Evolutionary conservation across 2,888 invertebrate species (phyloP).

Genomic region (Sesia apiformis): DNA sequence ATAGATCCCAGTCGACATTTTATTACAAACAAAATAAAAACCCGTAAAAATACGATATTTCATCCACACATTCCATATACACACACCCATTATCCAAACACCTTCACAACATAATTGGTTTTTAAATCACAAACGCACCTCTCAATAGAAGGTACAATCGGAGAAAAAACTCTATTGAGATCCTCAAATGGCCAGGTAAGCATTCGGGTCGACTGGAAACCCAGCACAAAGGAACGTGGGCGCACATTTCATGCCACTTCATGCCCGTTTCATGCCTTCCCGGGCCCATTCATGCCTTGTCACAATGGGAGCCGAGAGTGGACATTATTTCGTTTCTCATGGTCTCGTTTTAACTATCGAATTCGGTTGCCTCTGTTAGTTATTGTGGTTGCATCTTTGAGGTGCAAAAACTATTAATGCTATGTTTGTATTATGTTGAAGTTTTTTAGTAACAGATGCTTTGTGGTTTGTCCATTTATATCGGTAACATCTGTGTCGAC

Average conservation of each 20-base stretch:
- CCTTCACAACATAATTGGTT: constrained; percentile 51
- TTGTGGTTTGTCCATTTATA: no score
- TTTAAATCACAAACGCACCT: constrained; percentile 32
- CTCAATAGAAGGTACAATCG: constrained; percentile 26
- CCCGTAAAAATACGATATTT: not conserved
- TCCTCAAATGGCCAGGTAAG: constrained; percentile 25
- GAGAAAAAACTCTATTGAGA: constrained; percentile 19
- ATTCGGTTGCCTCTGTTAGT: constrained; percentile 1
- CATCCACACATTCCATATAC: not conserved
- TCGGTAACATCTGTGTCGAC: not conserved
- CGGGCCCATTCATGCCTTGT: constrained; percentile 13
- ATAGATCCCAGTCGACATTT: no score
- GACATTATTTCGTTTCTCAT: constrained; percentile 8
- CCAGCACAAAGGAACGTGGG: constrained; percentile 15
- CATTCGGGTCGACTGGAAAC: constrained; percentile 5
- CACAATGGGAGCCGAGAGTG: constrained; percentile 11
- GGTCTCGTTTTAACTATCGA: not conserved
- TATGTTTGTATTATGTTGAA: no score
- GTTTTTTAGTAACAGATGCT: no score
- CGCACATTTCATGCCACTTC: constrained; percentile 17
- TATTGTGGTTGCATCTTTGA: constrained; percentile 1
- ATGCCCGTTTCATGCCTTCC: constrained; percentile 10
- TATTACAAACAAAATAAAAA: no score
- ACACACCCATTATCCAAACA: constrained; percentile 13
- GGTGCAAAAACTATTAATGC: no score